Evolutionary conservation across 2,888 invertebrate species (phyloP), one percentile per base, ranked within the genome.

Genomic region (Glaucopsyche alexis): DNA sequence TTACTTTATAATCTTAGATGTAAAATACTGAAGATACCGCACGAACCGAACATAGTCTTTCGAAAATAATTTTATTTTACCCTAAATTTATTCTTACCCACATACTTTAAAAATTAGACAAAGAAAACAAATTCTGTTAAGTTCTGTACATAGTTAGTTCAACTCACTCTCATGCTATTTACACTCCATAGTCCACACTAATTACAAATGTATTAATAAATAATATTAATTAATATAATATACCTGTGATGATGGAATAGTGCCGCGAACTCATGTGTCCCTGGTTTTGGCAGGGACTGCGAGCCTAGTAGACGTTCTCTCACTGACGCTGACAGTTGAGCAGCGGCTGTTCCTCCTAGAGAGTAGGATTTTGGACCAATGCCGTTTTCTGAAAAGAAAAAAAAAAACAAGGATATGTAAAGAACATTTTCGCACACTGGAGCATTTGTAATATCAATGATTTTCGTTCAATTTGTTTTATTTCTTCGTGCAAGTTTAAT

Each of bases 301-400:
- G 97, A 97, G n/a, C 97, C 97, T 75, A 97, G 95, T 71, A 97
- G 93, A 72, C 97, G 94, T 85, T 98, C 97, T 9, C 97, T 92
- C 2, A 98, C 97, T 67, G 96, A 97, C 78, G 97, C 97, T 19
- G 97, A 97, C 69, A 98, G 91, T 85, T 98, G 97, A 72, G 96
- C 96, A 7, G 97, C 97, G 14, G 97, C 95, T 42, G 97, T 96
- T 19, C 97, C 97, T 6, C 97, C 97, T 79, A 97, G 88, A 2
- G 97, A 97, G 87, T 96, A 97, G 73, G 97, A 97, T 84, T 97
- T 97, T 81, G 96, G 96, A 78, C 96, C 96, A 73, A 96, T 95
- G 74, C 95, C 96, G 79, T 95, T 94, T 91, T 95, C 95, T 95
- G 85, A 72, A 87, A 87, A 45, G 4, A 40, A 72, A 49, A n/a